phyloP scores from a whole-genome alignment of 2,888 invertebrate species.

The Mesochorus sp. region DNA sequence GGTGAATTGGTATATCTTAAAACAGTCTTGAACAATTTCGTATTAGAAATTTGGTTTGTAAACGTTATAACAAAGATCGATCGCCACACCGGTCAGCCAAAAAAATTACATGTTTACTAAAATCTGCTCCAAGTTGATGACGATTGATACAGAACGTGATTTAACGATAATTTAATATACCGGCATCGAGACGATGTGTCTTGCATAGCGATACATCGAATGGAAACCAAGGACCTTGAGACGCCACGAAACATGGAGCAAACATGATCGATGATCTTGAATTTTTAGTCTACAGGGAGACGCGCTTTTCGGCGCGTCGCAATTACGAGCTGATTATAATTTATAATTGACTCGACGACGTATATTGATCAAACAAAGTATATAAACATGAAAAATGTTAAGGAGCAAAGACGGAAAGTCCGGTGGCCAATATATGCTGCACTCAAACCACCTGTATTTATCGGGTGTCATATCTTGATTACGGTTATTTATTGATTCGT shows the following conservation, averaged over 20 bases:
- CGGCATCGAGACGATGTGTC: not conserved
- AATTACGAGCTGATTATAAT: constrained; percentile 51
- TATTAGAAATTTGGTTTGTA: no score
- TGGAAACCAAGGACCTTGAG: constrained; percentile 33
- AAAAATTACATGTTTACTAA: no score
- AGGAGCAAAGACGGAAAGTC: not conserved
- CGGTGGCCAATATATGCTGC: not conserved
- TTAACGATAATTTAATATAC: constrained; percentile 25
- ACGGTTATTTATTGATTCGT: not conserved
- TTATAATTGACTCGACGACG: constrained; percentile 36
- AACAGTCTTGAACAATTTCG: no score
- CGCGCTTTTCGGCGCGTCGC: constrained; percentile 5
- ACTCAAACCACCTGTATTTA: not conserved
- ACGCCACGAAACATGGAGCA: constrained; percentile 25
- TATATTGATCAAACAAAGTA: not conserved
- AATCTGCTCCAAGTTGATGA: not conserved
- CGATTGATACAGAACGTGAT: not conserved
- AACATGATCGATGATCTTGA: constrained; percentile 40
- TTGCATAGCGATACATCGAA: constrained; percentile 15
- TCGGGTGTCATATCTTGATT: constrained; percentile 20
- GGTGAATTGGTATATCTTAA: no score
- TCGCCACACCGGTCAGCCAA: no score
- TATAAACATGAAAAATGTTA: not conserved
- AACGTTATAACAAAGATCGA: no score
- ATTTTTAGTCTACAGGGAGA: constrained; percentile 38